Evolutionary conservation across 2,113 vertebrate species (phyloP), one percentile per base, ranked within the genome.

Genomic region (Stigmatopora argus): DNA sequence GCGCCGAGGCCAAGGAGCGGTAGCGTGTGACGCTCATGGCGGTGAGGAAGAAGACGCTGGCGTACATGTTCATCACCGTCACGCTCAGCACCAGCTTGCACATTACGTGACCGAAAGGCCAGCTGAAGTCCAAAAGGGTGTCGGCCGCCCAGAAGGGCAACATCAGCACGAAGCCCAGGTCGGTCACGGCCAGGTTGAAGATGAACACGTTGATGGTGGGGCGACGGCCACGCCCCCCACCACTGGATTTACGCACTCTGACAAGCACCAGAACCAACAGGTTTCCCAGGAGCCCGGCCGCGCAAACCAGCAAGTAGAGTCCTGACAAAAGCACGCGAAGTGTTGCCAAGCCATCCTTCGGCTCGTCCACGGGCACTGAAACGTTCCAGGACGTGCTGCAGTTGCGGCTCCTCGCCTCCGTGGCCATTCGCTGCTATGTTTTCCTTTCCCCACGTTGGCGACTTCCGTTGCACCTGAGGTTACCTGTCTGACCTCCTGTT

Each of bases 61-160:
- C 89, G 74, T 89, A 90, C 90, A 86, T 89, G 85, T 90, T 91
- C 85, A 93, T 88, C 53, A 90, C 90, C 0, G 87, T 89, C 67
- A 88, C 85, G 0, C 88, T 90, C 14, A 91, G 88, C 41, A 91
- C 34, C 66, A 90, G 86, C 35, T 87, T 90, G 34, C 90, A 92
- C 90, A 92, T 92, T 70, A 88, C 87, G 74, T 86, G 69, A 18
- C 89, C 86, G 64, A 90, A 91, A 47, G 90, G 90, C 89, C 91
- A 91, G 78, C 86, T 89, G 84, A 92, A 92, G 82, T 92, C 91
- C 74, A 87, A 74, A 34, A 63, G 88, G 0, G 85, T 90, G 82
- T 92, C 90, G 76, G 82, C 88, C 0, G 89, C 89, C 89, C 89
- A 92, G 74, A 91, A 93, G 15, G 91, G 91, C 72, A 90, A 83